A percentile compares a stretch with the other conserved stretches of the same genome.
These are phyloP conservation scores for Sebastes kiyomatsui DNA, from an alignment of 2,797 vertebrate genomes.

Conservation along the genomic window DNA sequence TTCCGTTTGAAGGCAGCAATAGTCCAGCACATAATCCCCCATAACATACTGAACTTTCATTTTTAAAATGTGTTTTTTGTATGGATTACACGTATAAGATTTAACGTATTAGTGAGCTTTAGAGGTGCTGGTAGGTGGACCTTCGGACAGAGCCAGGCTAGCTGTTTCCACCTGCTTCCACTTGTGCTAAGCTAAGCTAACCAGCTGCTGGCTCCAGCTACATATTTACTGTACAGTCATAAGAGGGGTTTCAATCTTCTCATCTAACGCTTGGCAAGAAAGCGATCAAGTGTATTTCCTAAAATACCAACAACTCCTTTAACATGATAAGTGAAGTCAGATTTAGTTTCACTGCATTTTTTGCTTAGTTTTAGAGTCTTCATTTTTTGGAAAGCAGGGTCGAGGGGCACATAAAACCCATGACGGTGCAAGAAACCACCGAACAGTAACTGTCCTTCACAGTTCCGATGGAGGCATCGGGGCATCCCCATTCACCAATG, in stretches of 20 bases:
- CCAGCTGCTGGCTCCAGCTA: neutral
- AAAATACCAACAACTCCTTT: neutral
- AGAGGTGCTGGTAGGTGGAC: neutral
- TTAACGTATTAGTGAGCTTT: neutral
- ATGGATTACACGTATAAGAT: neutral
- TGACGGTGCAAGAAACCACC: neutral
- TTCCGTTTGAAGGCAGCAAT: neutral
- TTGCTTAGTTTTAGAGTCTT: neutral
- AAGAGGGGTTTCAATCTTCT: neutral
- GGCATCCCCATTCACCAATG: slow-evolving; percentile 43
- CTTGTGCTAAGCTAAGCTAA: neutral
- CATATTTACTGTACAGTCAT: neutral
- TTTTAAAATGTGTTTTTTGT: neutral
- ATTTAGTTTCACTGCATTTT: neutral
- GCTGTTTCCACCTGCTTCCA: neutral
- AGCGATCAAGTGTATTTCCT: neutral
- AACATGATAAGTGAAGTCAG: neutral
- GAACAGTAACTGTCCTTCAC: slow-evolving; percentile 6
- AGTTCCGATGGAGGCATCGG: slow-evolving; percentile 9
- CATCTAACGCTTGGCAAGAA: neutral
- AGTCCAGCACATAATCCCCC: neutral
- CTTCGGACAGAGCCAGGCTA: neutral
- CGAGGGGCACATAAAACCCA: neutral
- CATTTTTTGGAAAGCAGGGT: neutral
- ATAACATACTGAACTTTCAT: neutral